Base-by-base conservation (phyloP, 2,113 vertebrate genomes). In the Lampris megalopsis region DNA sequence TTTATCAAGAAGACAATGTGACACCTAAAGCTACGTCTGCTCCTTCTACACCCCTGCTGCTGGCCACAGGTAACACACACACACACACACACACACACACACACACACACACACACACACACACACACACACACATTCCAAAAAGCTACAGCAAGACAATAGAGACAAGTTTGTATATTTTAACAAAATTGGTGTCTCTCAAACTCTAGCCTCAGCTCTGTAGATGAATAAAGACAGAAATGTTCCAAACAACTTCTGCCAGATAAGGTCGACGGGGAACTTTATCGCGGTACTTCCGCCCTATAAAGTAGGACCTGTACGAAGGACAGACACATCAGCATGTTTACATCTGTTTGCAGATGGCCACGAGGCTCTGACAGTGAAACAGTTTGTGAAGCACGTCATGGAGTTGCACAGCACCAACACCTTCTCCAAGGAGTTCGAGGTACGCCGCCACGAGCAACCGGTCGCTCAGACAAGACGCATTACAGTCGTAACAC, bases 381-480 rank as follows among this genome's bases (percentile, higher is more conserved):
- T 97, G 92, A 98, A 97, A 88, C 96, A 98, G 91, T 99, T 99
- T 89, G 96, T 97, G 87, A 97, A 96, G 86, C 97, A 97, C 62
- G 96, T 98, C 84, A 94, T 95, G 91, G 96, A 98, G 80, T 96
- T 99, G 82, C 97, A 99, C 94, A 86, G 92, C 93, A 96, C 91
- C 92, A 97, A 92, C 95, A 95, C 94, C 36, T 99, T 99, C 94
- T 94, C 94, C 87, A 96, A 97, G 93, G 97, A 99, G 94, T 99
- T 99, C 93, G 97, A 98, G 98, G 98, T 98, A 94, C 0, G 67
- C 76, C 3, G 1, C 9, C 8, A 5, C 9, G 60, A 63, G 11
- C n/a, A 24, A 24, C 24, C 24, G 24, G 24, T 24, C 24, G 24
- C 43, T 7, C 7, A 45, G 43, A 45, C 2, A 45, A 45, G 4